Evolutionary conservation across 2,797 vertebrate species (phyloP).

Genomic region (Catostomus latipinnis): DNA sequence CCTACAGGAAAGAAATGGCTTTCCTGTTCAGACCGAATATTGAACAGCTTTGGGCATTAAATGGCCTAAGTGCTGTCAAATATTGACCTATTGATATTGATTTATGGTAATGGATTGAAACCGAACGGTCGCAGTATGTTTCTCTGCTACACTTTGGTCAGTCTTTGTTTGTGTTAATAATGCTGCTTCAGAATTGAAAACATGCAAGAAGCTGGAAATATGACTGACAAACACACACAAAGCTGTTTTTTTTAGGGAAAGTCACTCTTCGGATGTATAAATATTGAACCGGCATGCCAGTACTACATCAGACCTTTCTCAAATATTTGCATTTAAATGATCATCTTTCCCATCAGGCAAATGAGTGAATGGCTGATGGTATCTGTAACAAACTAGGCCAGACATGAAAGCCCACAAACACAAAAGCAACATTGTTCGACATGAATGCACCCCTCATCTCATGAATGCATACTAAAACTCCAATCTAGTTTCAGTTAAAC

Average conservation of each 20-base stretch:
- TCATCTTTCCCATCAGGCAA: neutral
- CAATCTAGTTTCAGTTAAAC: too few relatives aligned
- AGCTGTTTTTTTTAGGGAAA: neutral
- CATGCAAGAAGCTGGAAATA: constrained; percentile 7
- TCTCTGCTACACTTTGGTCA: neutral
- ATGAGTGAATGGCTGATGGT: neutral
- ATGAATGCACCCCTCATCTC: constrained; percentile 3
- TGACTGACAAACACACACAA: constrained; percentile 15
- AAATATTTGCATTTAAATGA: neutral
- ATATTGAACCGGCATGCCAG: neutral
- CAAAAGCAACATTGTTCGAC: neutral
- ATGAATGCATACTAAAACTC: neutral
- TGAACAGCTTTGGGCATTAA: constrained; percentile 2
- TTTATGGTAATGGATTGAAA: neutral
- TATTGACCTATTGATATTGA: too few relatives aligned
- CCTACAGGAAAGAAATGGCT: neutral
- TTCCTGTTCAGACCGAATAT: neutral
- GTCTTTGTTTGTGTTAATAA: neutral
- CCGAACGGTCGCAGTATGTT: neutral
- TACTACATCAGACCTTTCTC: neutral
- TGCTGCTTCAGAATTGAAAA: constrained; percentile 34
- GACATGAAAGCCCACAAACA: neutral
- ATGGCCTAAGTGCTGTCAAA: constrained; percentile 5
- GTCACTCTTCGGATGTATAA: neutral
- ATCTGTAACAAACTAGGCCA: constrained; percentile 12